A percentile compares a stretch with the other conserved stretches of the same genome.
Evolutionary conservation across 2,113 vertebrate genomes (phyloP).

Genomic region (Phaethornis superciliosus): DNA sequence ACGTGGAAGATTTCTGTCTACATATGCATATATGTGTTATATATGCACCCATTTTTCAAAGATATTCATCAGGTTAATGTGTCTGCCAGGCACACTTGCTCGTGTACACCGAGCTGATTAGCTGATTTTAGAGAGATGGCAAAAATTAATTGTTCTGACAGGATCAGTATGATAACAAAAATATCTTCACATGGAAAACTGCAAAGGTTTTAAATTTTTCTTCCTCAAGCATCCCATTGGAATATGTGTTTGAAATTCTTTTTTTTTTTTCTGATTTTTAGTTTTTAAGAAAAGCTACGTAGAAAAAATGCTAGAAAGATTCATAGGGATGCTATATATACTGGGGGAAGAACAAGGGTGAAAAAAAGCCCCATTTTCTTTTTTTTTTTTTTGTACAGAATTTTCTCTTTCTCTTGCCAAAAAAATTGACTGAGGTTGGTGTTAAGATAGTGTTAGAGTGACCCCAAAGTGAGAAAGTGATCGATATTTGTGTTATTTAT

Average conservation of each 20-base stretch:
- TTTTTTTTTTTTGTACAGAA: background rate
- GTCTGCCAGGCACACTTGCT: background rate
- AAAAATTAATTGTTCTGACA: background rate
- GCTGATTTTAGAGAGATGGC: background rate
- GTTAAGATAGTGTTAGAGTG: background rate
- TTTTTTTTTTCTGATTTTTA: background rate
- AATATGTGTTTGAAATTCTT: background rate
- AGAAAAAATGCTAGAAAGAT: background rate
- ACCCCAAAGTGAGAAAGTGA: background rate
- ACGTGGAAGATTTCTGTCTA: background rate
- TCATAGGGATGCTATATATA: background rate
- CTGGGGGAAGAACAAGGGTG: background rate
- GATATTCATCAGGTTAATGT: background rate
- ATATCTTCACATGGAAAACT: background rate
- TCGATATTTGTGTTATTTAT: rapidly evolving
- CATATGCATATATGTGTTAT: background rate
- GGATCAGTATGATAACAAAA: rapidly evolving
- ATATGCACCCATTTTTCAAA: background rate
- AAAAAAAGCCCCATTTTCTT: background rate
- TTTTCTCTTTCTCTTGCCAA: background rate
- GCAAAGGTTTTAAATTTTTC: background rate
- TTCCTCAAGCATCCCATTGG: background rate
- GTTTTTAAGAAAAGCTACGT: background rate
- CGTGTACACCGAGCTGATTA: background rate
- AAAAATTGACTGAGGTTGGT: background rate